A percentile compares a stretch with the other conserved stretches of the same genome.
Evolutionary conservation across 2,113 vertebrate species (phyloP).

Genomic region (Struthio camelus): DNA sequence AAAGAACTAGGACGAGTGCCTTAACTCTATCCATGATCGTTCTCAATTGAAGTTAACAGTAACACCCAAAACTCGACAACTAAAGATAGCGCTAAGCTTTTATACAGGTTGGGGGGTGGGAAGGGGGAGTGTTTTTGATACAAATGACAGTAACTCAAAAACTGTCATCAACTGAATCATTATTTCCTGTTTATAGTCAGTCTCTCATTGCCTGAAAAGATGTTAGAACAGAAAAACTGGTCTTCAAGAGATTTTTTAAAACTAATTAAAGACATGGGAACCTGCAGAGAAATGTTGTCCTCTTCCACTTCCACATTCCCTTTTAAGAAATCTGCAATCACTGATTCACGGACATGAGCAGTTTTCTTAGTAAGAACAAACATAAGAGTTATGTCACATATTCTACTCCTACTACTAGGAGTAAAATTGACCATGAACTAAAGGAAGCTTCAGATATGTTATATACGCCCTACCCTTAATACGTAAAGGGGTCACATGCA

Average conservation of each 20-base stretch:
- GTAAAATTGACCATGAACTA: neutral
- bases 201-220: neutral
- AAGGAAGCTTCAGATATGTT: neutral
- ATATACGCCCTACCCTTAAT: fast-evolving
- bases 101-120: fast-evolving
- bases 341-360: neutral
- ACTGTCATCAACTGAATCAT: fast-evolving
- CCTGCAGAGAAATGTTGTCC: neutral
- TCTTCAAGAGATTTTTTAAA: neutral
- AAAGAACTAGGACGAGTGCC: neutral
- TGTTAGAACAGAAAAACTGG: fast-evolving
- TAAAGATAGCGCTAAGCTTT: neutral
- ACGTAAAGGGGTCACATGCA: neutral
- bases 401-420: neutral
- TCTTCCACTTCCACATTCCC: too few species aligned
- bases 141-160: neutral
- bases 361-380: neutral
- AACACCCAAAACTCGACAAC: neutral
- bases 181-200: neutral
- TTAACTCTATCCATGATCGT: neutral
- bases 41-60: neutral
- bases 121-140: neutral
- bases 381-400: neutral
- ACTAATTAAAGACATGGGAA: neutral
- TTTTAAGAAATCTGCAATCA: neutral